Conservation (phyloP, 2,888 invertebrate genomes). For the Junonia oenone region DNA sequence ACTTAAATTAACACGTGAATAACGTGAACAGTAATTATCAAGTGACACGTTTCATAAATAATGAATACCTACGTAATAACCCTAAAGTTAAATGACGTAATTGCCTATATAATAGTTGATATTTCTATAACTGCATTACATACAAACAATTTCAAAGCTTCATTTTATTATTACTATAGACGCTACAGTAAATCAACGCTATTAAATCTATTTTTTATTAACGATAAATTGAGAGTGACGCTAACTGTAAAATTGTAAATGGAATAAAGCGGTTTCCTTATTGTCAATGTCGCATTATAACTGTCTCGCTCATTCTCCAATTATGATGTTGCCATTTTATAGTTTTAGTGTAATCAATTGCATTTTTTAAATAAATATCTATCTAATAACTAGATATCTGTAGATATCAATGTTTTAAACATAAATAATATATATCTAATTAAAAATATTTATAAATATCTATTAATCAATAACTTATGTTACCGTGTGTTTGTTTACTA, state of each 20-base stretch:
- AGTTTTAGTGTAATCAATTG: too few relatives aligned
- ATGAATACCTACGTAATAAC: conserved; percentile 2
- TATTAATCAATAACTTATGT: too few relatives aligned
- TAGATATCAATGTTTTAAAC: too few relatives aligned
- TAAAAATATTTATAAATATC: too few relatives aligned
- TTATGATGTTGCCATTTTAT: background rate
- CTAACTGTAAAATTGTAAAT: background rate
- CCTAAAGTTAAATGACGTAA: background rate
- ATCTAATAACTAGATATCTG: too few relatives aligned
- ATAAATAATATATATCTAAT: too few relatives aligned
- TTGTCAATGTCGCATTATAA: background rate
- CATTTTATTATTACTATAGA: too few relatives aligned
- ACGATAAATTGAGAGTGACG: too few relatives aligned
- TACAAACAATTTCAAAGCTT: too few relatives aligned
- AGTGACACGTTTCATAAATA: conserved; percentile 4
- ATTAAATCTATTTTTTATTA: background rate
- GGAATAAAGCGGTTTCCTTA: background rate
- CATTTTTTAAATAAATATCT: too few relatives aligned
- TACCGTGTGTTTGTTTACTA: too few relatives aligned
- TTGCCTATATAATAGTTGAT: background rate
- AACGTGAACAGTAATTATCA: background rate
- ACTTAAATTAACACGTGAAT: background rate
- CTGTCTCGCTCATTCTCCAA: background rate
- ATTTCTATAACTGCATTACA: background rate
- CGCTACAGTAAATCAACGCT: background rate